These are phyloP conservation scores for Scortum barcoo DNA, from an alignment of 2,113 vertebrate species.

Conservation along the genomic window DNA sequence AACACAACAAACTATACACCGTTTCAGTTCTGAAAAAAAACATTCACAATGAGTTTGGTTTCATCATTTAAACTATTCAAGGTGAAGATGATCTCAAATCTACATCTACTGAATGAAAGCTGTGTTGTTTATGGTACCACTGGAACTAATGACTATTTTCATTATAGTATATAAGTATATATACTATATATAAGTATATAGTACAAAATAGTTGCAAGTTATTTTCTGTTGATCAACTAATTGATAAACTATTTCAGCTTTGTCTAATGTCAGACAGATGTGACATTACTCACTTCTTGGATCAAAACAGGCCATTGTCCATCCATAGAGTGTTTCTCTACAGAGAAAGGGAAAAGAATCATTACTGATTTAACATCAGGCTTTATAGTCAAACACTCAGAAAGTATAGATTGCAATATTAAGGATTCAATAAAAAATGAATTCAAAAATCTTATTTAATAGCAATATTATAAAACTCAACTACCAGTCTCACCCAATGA, in stretches of 20 bases:
- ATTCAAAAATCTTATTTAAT: not conserved
- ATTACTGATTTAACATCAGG: not conserved
- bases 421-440: not conserved
- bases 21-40: no score
- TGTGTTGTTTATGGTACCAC: no score
- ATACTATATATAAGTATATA: no score
- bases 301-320: not conserved
- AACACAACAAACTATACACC: no score
- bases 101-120: no score
- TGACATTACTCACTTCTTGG: constrained; percentile 5
- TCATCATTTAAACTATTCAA: no score
- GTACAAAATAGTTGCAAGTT: no score
- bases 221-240: not conserved
- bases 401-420: not conserved
- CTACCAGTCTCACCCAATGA: no score
- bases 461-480: not conserved
- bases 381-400: not conserved
- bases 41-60: no score
- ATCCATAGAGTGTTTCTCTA: constrained; percentile 3
- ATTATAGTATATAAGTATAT: no score
- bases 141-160: no score
- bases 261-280: not conserved
- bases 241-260: not conserved
- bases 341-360: not conserved
- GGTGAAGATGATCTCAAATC: no score